Percentiles rank a stretch among this genome's conserved stretches.
Conservation (phyloP, 2,113 vertebrate species). For the Scortum barcoo region DNA sequence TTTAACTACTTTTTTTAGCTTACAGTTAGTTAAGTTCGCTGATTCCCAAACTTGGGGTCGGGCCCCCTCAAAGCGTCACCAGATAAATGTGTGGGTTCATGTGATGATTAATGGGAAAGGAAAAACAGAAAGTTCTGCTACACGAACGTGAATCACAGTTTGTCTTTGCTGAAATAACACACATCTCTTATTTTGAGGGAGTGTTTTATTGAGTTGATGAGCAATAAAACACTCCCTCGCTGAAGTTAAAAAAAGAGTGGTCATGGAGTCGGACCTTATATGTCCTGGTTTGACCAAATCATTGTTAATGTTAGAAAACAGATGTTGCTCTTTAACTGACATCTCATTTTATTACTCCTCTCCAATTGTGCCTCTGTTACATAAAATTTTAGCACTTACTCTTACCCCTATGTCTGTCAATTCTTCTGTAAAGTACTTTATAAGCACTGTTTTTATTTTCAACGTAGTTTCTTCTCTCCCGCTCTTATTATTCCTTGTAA, state of each 20-base stretch:
- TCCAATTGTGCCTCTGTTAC: not conserved
- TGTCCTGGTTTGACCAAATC: not conserved
- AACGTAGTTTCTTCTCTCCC: not conserved
- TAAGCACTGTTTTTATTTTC: not conserved
- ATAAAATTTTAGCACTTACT: not conserved
- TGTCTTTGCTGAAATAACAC: too few species aligned
- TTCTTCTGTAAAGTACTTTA: not conserved
- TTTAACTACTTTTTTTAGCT: too few species aligned
- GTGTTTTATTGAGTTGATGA: too few species aligned
- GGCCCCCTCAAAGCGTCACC: too few species aligned
- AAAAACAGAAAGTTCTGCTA: too few species aligned
- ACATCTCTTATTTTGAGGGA: too few species aligned
- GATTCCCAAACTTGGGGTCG: too few species aligned
- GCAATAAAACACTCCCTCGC: not conserved
- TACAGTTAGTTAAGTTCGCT: too few species aligned
- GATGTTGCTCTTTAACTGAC: not conserved
- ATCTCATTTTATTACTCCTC: not conserved
- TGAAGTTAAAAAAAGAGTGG: not conserved
- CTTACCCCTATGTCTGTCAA: not conserved
- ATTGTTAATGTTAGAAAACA: not conserved
- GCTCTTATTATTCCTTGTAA: not conserved
- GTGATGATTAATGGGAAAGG: too few species aligned
- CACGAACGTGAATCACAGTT: too few species aligned
- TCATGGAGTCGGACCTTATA: not conserved
- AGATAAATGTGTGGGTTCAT: too few species aligned